These are phyloP conservation scores for Amazonetta brasiliensis DNA, from an alignment of 2,797 vertebrate species.

Conservation along the genomic window DNA sequence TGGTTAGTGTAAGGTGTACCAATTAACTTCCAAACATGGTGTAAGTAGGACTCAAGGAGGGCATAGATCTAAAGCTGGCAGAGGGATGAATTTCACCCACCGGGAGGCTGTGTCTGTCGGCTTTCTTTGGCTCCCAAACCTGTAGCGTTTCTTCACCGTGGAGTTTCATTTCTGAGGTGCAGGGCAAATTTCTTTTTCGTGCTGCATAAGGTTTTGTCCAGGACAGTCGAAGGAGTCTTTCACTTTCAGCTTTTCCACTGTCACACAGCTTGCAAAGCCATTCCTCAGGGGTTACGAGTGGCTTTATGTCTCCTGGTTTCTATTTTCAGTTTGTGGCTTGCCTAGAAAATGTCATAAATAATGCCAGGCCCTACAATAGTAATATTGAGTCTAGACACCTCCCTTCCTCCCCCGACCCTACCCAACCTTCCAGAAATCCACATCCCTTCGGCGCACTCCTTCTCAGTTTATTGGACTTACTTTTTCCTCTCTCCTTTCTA, in stretches of 20 bases:
- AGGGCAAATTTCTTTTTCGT: conserved; percentile 49
- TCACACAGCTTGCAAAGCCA: conserved; percentile 60
- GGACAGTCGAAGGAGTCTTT: background rate
- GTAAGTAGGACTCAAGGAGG: conserved; percentile 23
- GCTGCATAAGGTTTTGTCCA: conserved; percentile 31
- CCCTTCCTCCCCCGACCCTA: conserved; percentile 64
- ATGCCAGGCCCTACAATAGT: conserved; percentile 70
- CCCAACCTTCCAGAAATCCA: conserved; percentile 62
- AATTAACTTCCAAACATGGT: conserved; percentile 34
- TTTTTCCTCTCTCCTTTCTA: conserved; percentile 67
- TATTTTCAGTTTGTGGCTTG: conserved; percentile 67
- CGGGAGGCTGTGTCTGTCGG: background rate
- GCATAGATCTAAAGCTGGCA: background rate
- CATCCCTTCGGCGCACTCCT: background rate
- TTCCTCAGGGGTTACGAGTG: conserved; percentile 60
- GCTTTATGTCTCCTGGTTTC: conserved; percentile 69
- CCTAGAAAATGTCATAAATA: conserved; percentile 73
- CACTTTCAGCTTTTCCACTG: conserved; percentile 66
- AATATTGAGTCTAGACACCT: conserved; percentile 74
- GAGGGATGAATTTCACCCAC: background rate
- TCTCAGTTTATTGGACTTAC: conserved; percentile 35
- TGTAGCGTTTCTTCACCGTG: accelerated
- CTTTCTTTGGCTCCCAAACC: conserved; percentile 8
- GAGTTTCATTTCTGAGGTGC: conserved; percentile 16
- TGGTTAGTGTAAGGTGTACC: conserved; percentile 49